Percentiles rank a stretch among this genome's conserved stretches.
Evolutionary conservation across 2,888 invertebrate genomes (phyloP).

Genomic region (Barypeithes pellucidus): DNA sequence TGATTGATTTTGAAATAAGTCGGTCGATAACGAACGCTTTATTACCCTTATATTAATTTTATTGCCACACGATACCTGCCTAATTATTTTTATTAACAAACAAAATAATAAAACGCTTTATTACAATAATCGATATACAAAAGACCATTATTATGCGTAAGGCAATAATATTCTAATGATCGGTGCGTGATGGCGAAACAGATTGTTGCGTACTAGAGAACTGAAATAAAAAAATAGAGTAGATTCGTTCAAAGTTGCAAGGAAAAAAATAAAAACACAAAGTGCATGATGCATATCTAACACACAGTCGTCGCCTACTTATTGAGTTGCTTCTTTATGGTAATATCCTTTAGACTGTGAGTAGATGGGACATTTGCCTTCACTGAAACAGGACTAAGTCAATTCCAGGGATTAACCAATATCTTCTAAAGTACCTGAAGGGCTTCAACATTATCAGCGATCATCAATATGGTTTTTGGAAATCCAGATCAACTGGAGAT

Average conservation of each 20-base stretch:
- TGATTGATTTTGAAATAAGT: too few species aligned
- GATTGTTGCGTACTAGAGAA: constrained; percentile 11
- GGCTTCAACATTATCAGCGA: too few species aligned
- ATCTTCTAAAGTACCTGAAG: too few species aligned
- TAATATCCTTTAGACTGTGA: too few species aligned
- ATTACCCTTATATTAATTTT: not conserved
- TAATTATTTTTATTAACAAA: constrained; percentile 26
- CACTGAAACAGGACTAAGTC: too few species aligned
- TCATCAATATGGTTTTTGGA: too few species aligned
- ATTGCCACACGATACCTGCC: constrained; percentile 14
- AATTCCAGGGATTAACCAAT: too few species aligned
- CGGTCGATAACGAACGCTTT: not conserved
- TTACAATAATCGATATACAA: constrained; percentile 26
- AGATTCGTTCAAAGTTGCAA: constrained; percentile 1
- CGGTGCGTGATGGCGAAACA: constrained; percentile 25
- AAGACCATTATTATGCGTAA: constrained; percentile 31
- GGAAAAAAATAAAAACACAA: not conserved
- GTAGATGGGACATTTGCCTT: too few species aligned
- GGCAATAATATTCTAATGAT: constrained; percentile 24
- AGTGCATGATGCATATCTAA: too few species aligned
- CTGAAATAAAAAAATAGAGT: constrained; percentile 1
- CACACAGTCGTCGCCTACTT: too few species aligned
- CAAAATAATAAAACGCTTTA: constrained; percentile 14
- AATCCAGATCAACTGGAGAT: too few species aligned
- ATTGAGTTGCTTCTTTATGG: too few species aligned